Percentiles rank a stretch among this genome's conserved stretches.
Evolutionary conservation across 2,113 vertebrate species (phyloP).

Genomic region (Ia io): DNA sequence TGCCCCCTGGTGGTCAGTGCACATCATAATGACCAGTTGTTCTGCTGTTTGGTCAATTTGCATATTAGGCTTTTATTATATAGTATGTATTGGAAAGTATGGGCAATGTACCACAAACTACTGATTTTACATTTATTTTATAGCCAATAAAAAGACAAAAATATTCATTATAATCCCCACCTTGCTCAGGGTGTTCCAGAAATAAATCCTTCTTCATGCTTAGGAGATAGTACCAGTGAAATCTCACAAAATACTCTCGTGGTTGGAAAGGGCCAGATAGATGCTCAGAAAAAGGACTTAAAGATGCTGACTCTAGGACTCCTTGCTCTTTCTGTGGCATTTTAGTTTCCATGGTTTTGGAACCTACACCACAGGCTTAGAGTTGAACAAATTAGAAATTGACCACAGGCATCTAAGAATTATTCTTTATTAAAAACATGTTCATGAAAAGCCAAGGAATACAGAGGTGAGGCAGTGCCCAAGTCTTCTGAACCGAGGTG

Average conservation of each 20-base stretch:
- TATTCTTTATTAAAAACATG: conserved; percentile 62
- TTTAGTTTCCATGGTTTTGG: neutral
- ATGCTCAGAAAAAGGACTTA: neutral
- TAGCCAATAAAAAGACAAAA: neutral
- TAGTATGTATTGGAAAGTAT: neutral
- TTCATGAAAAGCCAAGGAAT: neutral
- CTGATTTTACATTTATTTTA: conserved; percentile 10
- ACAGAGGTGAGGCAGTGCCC: neutral
- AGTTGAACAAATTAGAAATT: conserved; percentile 34
- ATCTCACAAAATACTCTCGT: neutral
- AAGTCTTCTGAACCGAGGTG: neutral
- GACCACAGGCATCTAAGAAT: neutral
- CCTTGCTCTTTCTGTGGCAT: neutral
- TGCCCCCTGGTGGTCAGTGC: no score
- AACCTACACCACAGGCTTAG: neutral
- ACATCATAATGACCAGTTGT: no score
- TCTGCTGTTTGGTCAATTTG: no score
- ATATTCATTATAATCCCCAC: neutral
- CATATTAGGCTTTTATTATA: no score
- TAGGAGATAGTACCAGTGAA: neutral
- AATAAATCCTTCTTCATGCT: neutral
- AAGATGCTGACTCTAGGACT: neutral
- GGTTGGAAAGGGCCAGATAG: neutral
- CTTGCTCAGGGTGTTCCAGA: neutral
- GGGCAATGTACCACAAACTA: neutral